phyloP scores from a whole-genome alignment of 2,797 vertebrate genomes.

The Sphenodon punctatus region DNA sequence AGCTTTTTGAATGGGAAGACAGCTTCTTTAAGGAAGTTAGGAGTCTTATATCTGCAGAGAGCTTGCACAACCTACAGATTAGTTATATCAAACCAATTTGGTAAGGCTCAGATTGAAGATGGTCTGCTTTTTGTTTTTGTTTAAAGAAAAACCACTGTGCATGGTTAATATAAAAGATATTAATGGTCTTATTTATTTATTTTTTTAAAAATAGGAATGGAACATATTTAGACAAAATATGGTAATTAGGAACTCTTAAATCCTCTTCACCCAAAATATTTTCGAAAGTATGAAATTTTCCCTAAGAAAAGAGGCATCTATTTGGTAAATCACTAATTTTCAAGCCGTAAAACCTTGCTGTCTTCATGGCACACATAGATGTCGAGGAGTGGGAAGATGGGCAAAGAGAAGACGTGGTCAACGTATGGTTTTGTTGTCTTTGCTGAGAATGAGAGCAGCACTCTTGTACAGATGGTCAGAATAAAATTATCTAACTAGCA shows the following conservation, averaged over 20 bases:
- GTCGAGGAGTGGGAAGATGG: background rate
- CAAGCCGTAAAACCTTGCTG: too few relatives aligned
- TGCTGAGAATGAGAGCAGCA: background rate
- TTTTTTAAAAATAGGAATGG: constrained; percentile 11
- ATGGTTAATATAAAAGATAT: background rate
- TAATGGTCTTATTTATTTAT: constrained; percentile 31
- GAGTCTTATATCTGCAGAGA: background rate
- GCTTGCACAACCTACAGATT: constrained; percentile 3
- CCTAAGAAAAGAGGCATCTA: too few relatives aligned
- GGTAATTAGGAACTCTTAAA: constrained; percentile 1
- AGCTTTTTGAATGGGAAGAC: constrained; percentile 33
- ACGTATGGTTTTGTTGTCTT: background rate
- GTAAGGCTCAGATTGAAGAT: constrained; percentile 33
- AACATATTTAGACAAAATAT: constrained; percentile 25
- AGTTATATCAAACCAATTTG: constrained; percentile 28
- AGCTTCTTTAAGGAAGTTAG: constrained; percentile 23
- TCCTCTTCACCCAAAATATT: too few relatives aligned
- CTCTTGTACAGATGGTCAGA: too few relatives aligned
- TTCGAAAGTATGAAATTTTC: too few relatives aligned
- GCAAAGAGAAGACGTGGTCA: background rate
- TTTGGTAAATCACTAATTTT: too few relatives aligned
- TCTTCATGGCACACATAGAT: background rate
- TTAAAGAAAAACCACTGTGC: background rate
- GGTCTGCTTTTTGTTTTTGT: background rate
- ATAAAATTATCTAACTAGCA: too few relatives aligned